These are phyloP conservation scores for Catagonus wagneri DNA, from an alignment of 2,113 vertebrate species.

Conservation along the genomic window DNA sequence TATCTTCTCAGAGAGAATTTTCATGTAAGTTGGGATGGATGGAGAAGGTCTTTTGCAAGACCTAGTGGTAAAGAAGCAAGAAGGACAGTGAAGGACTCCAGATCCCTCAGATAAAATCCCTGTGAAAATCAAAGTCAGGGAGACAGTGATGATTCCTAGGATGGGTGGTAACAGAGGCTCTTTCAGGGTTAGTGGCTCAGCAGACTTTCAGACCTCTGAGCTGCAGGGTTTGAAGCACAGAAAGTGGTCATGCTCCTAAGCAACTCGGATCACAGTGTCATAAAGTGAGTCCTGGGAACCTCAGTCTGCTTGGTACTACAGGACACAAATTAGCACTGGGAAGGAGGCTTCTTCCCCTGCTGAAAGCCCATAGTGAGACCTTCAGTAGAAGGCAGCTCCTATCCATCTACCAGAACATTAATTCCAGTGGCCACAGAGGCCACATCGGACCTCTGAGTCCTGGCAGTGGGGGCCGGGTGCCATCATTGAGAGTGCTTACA, in stretches of 20 bases:
- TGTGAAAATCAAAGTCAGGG: background rate
- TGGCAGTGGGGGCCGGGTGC: background rate
- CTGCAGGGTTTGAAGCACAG: background rate
- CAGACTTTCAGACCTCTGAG: background rate
- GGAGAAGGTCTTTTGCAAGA: background rate
- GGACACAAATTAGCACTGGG: background rate
- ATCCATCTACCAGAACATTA: too few relatives aligned
- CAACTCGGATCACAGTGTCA: background rate
- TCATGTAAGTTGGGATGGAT: background rate
- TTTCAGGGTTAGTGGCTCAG: background rate
- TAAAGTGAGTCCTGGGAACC: background rate
- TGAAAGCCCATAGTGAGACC: background rate
- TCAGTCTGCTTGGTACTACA: background rate
- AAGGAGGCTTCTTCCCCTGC: background rate
- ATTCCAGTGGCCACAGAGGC: background rate
- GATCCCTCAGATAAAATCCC: background rate
- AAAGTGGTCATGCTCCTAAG: background rate
- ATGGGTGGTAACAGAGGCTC: fast-evolving
- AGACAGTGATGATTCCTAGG: background rate
- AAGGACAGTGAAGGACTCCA: background rate
- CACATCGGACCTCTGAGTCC: background rate
- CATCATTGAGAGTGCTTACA: fast-evolving
- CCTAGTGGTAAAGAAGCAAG: background rate
- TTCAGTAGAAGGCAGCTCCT: background rate
- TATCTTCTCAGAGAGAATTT: background rate